Percentiles rank a stretch among this genome's conserved stretches.
Evolutionary conservation across 2,113 vertebrate genomes (phyloP).

Genomic region (Tautogolabrus adspersus): DNA sequence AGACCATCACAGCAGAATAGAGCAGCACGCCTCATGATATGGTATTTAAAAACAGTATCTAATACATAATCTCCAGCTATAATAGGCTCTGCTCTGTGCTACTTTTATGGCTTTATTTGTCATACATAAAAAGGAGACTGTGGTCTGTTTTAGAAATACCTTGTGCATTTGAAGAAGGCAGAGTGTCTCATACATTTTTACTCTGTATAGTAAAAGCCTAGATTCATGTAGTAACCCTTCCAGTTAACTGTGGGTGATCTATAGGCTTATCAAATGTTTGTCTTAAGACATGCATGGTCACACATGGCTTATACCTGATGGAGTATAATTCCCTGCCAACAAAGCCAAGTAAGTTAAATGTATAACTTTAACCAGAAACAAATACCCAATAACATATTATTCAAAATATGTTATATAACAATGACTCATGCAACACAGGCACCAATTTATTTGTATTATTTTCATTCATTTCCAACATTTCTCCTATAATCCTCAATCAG

Average conservation of each 20-base stretch:
- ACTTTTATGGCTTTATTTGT: slow-evolving; percentile 18
- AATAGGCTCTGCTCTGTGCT: slow-evolving; percentile 8
- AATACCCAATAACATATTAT: neutral
- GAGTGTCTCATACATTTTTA: neutral
- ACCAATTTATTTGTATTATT: neutral
- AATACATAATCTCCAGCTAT: slow-evolving; percentile 27
- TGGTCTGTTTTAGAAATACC: slow-evolving; percentile 17
- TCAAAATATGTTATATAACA: neutral
- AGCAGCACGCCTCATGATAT: neutral
- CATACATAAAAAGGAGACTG: slow-evolving; percentile 10
- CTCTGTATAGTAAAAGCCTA: neutral
- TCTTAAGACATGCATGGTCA: neutral
- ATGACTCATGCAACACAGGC: neutral
- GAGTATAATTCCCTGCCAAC: neutral
- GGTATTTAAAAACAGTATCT: slow-evolving; percentile 19
- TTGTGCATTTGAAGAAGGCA: neutral
- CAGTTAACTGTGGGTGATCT: neutral
- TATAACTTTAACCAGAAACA: neutral
- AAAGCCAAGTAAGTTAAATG: neutral
- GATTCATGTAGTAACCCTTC: neutral
- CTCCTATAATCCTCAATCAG: neutral
- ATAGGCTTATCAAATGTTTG: neutral
- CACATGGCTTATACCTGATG: neutral
- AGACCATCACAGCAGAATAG: neutral
- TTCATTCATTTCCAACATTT: neutral